Evolutionary conservation across 2,797 vertebrate genomes (phyloP).

Genomic region (Tympanoctomys barrerae): DNA sequence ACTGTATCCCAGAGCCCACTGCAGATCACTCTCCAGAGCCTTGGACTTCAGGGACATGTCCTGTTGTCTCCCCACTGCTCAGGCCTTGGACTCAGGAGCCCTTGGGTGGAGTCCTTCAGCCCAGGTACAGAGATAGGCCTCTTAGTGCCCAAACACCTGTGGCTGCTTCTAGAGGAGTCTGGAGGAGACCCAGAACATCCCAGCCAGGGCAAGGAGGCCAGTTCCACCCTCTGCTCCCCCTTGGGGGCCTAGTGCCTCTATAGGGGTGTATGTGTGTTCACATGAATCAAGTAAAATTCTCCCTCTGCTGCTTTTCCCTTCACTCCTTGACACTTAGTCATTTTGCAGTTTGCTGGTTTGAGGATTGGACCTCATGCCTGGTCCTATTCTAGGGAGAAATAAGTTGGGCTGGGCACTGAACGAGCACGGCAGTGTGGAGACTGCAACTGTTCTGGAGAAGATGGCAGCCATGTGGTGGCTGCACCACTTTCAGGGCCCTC

Average conservation of each 20-base stretch:
- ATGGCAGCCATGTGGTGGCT: background rate
- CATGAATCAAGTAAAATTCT: background rate
- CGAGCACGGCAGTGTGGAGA: background rate
- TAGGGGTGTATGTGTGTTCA: background rate
- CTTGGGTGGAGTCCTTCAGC: background rate
- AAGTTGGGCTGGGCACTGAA: background rate
- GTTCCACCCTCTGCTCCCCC: background rate
- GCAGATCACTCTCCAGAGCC: background rate
- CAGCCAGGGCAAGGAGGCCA: background rate
- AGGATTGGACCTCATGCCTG: fast-evolving
- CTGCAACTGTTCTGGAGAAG: background rate
- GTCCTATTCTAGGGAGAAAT: background rate
- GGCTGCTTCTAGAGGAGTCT: background rate
- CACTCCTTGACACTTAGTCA: background rate
- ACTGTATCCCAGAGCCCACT: background rate
- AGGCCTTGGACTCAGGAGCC: background rate
- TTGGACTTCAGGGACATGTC: background rate
- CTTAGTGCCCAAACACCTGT: background rate
- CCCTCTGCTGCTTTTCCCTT: background rate
- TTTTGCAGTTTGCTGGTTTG: background rate
- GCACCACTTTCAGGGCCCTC: background rate
- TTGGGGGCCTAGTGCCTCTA: background rate
- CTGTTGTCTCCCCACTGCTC: background rate
- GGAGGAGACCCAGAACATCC: background rate
- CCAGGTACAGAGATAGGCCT: background rate